These are phyloP conservation scores for Terebella lapidaria DNA, from an alignment of 2,888 invertebrate species.

Conservation along the genomic window DNA sequence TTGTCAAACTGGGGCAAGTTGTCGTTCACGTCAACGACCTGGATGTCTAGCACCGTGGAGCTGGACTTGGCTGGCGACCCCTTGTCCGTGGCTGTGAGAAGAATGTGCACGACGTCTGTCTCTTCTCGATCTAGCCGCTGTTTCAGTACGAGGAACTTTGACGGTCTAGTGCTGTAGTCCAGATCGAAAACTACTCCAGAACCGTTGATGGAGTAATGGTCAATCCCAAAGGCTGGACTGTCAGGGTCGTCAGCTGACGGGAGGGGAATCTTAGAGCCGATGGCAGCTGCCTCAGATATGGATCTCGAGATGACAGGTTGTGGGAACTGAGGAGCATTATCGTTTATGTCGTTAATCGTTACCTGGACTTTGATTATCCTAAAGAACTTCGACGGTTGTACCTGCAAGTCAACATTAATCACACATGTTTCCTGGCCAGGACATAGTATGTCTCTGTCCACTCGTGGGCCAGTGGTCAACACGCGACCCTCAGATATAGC, in stretches of 20 bases:
- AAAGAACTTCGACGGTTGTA: neutral
- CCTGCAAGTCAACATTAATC: neutral
- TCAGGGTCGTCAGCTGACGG: conserved; percentile 12
- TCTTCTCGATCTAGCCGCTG: conserved; percentile 1
- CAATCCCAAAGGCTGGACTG: neutral
- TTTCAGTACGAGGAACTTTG: neutral
- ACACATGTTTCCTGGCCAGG: neutral
- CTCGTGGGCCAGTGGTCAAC: neutral
- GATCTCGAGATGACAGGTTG: neutral
- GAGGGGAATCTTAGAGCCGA: conserved; percentile 7
- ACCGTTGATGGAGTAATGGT: neutral
- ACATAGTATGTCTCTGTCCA: neutral
- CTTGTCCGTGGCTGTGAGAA: conserved; percentile 69
- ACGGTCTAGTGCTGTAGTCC: neutral
- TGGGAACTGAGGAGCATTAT: neutral
- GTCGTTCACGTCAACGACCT: conserved; percentile 19
- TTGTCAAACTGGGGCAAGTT: conserved; percentile 17
- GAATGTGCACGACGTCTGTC: neutral
- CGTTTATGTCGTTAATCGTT: conserved; percentile 1
- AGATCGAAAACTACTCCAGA: neutral
- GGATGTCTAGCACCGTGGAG: conserved; percentile 10
- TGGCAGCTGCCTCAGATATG: neutral
- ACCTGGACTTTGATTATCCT: neutral
- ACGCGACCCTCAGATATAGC: neutral
- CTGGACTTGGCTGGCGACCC: conserved; percentile 59